Evolutionary conservation across 2,888 invertebrate genomes (phyloP).

Genomic region (Nasonovia ribisnigri): DNA sequence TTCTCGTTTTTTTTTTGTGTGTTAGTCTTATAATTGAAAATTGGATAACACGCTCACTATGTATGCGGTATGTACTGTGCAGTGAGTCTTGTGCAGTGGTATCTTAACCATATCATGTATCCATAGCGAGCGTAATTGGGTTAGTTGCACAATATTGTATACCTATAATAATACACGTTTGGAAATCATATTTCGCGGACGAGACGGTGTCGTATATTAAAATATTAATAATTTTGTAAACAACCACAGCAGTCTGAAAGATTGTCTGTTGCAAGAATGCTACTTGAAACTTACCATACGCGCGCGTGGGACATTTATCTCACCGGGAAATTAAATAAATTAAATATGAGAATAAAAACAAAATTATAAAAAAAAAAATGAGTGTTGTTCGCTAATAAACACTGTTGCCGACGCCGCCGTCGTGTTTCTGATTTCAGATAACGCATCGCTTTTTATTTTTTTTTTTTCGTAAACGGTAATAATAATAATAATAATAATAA

Average conservation of each 20-base stretch:
- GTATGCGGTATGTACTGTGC: neutral
- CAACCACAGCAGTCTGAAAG: neutral
- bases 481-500: neutral
- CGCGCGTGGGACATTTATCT: neutral
- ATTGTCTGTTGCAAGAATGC: neutral
- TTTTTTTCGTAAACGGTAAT: neutral
- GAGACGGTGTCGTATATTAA: neutral
- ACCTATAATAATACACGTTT: neutral
- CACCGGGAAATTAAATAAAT: neutral
- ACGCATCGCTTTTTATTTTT: neutral
- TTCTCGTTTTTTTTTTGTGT: neutral
- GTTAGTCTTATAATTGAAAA: neutral
- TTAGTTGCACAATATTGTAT: neutral
- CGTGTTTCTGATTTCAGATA: constrained; percentile 28
- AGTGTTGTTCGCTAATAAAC: constrained; percentile 30
- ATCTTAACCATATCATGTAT: no score
- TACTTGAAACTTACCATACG: neutral
- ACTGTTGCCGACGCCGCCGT: neutral
- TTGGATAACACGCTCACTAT: neutral
- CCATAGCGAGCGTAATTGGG: neutral
- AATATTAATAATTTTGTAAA: neutral
- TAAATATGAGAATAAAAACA: neutral
- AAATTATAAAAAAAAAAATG: constrained; percentile 9
- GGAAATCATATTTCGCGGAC: neutral
- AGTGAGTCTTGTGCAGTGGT: no score